phyloP scores from a whole-genome alignment of 2,113 vertebrate genomes.

The Sebastes fasciatus region DNA sequence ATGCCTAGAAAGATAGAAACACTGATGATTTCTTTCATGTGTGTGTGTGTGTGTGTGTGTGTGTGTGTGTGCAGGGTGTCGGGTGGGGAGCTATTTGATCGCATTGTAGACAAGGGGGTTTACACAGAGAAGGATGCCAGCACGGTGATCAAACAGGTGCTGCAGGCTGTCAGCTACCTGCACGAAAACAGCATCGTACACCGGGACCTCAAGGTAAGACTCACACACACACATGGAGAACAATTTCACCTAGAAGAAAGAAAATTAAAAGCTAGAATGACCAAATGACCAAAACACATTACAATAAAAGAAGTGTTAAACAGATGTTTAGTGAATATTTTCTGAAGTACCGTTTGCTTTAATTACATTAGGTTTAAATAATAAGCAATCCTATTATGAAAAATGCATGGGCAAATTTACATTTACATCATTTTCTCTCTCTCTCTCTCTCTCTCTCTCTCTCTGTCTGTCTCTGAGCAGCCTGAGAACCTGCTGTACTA shows the following conservation, averaged over 20 bases:
- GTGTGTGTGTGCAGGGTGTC: slow-evolving; percentile 86
- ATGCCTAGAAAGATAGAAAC: background rate
- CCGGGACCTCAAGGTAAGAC: slow-evolving; percentile 92
- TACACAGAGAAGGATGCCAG: slow-evolving; percentile 96
- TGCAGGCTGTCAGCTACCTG: slow-evolving; percentile 93
- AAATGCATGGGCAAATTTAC: background rate
- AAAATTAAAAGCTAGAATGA: background rate
- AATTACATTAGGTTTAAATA: background rate
- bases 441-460: background rate
- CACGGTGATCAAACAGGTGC: slow-evolving; percentile 91
- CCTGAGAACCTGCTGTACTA: slow-evolving; percentile 96
- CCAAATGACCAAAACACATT: background rate
- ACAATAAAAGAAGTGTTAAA: background rate
- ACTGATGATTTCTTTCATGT: background rate
- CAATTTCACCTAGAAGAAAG: background rate
- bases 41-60: slow-evolving; percentile 31
- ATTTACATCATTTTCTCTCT: background rate
- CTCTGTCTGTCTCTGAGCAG: slow-evolving; percentile 67
- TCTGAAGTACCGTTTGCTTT: background rate
- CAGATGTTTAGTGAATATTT: background rate
- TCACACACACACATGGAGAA: background rate
- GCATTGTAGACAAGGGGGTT: slow-evolving; percentile 91
- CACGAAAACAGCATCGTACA: slow-evolving; percentile 94
- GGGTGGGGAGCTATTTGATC: slow-evolving; percentile 95
- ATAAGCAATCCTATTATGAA: background rate